Evolutionary conservation across 2,888 invertebrate species (phyloP).

Genomic region (Phytoseiulus persimilis): DNA sequence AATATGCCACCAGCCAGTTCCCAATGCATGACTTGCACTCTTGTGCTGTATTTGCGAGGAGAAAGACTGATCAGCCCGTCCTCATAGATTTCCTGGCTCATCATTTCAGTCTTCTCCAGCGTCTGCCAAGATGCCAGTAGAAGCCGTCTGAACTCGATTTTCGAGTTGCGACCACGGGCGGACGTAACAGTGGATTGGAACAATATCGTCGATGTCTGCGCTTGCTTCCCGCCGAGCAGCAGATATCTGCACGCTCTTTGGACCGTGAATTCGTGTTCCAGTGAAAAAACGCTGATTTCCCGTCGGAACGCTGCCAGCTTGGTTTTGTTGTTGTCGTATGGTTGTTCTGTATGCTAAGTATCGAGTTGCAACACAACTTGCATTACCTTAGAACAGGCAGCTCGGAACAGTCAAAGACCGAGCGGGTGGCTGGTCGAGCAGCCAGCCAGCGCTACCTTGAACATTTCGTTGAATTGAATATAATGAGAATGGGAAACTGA

Average conservation of each 20-base stretch:
- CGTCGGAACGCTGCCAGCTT: background rate
- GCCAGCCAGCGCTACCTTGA: background rate
- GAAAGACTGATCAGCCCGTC: too few species aligned
- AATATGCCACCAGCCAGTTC: background rate
- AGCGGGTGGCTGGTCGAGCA: background rate
- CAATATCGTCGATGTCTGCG: too few species aligned
- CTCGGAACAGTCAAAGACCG: background rate
- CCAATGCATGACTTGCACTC: background rate
- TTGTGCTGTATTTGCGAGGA: too few species aligned
- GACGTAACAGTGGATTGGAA: too few species aligned
- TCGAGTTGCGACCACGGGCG: too few species aligned
- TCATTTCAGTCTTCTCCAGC: too few species aligned
- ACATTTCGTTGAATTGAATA: background rate
- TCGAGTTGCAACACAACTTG: background rate
- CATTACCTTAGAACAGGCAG: background rate
- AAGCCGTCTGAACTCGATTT: too few species aligned
- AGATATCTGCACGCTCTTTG: too few species aligned
- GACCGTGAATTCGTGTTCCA: background rate
- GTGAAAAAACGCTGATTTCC: background rate
- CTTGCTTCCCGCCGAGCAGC: too few species aligned
- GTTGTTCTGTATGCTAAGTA: slow-evolving; percentile 5
- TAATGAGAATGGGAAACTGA: background rate
- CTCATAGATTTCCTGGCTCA: too few species aligned
- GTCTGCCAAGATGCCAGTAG: too few species aligned
- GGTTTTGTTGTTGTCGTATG: background rate